Base-by-base conservation (phyloP, 1,140 invertebrate species). In the Nebria ingens region DNA sequence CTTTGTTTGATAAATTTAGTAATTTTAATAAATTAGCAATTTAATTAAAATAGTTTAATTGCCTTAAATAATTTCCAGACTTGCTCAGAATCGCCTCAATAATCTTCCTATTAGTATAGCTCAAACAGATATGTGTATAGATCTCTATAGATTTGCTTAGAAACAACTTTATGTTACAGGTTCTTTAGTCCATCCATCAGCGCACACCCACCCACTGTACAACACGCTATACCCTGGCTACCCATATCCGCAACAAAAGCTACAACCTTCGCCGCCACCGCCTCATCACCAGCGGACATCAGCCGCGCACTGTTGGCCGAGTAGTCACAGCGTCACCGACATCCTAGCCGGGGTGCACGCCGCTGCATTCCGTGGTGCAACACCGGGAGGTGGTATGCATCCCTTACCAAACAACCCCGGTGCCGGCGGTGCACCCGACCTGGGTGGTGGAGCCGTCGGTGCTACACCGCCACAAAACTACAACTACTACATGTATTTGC, bases 401-500 rank as follows among this genome's bases (percentile, higher is more conserved):
- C 6, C n/a, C 25, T 6, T n/a, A 9, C 6, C n/a, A n/a, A 6
- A 6, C 25, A 6, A 6, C 6, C 6, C 6, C n/a, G 25, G 25
- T 34, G 60, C 59, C 19, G 65, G 53, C 42, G 58, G 22, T 19
- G 42, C 54, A 9, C 54, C 64, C 2, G 60, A 34, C 6, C 6
- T 9, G 62, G 17, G 57, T 60, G 52, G 56, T 62, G 21, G 62
- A 60, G 15, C 65, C 63, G 52, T 57, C 20, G 57, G 57, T 49
- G 62, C 61, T 61, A 60, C 51, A 40, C 51, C 51, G 54, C 76
- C 79, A 25, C 77, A 83, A 65, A 82, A 83, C 55, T 86, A 85
- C 64, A 83, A 84, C 65, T 85, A 85, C 64, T 85, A 84, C 61
- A 83, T 84, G 67, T 84, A 84, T 60, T 71, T 82, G 54, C 79